Evolutionary conservation across 2,113 vertebrate species (phyloP).

Genomic region (Lates calcarifer): DNA sequence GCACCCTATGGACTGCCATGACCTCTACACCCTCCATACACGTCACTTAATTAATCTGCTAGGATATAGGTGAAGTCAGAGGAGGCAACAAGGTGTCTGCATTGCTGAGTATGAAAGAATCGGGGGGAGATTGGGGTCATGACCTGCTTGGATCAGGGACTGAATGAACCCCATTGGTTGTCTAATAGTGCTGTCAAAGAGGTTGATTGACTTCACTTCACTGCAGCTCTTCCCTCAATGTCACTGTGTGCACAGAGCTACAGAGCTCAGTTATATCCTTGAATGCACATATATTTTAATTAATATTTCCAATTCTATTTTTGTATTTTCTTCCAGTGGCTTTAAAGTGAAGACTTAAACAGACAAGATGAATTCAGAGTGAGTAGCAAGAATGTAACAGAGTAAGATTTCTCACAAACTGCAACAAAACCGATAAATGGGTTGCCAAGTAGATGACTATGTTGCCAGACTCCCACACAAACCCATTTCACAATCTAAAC

Average conservation of each 20-base stretch:
- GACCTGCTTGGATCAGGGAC: not conserved
- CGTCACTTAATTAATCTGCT: not conserved
- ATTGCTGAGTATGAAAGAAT: conserved; percentile 21
- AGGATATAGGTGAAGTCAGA: not conserved
- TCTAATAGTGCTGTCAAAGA: conserved; percentile 36
- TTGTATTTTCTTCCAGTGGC: not conserved
- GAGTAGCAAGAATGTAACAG: not conserved
- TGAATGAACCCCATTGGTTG: conserved; percentile 16
- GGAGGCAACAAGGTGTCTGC: conserved; percentile 1
- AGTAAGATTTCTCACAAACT: not conserved
- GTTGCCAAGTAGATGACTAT: not conserved
- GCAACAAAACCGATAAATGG: not conserved
- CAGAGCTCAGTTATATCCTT: not conserved
- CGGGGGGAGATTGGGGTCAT: conserved; percentile 21
- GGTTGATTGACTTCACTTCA: not conserved
- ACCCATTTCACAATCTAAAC: not conserved
- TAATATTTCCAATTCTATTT: not conserved
- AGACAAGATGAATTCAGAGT: not conserved
- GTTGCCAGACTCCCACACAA: conserved; percentile 22
- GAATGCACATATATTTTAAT: not conserved
- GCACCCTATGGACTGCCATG: not conserved
- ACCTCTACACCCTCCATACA: conserved; percentile 1
- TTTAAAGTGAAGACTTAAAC: not conserved
- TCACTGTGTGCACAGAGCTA: not conserved
- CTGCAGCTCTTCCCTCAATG: conserved; percentile 1